Base-by-base conservation (phyloP, 2,797 vertebrate species). In the Trichosurus vulpecula region DNA sequence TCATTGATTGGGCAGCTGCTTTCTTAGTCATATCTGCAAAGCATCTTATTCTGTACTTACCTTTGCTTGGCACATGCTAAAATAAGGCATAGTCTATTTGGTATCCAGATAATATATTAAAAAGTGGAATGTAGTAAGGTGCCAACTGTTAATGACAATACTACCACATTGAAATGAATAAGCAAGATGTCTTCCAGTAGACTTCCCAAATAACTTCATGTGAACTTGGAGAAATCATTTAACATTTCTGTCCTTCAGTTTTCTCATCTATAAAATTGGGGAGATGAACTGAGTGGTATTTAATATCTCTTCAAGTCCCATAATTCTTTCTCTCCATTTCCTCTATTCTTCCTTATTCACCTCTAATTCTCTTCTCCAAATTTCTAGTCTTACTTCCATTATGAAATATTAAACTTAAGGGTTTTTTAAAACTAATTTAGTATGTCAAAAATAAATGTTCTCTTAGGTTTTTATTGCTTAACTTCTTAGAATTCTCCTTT, bases 391-490 rank as follows among this genome's bases (percentile, higher is more conserved):
- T 3, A 89, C 92, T 95, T 52, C 29, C 66, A 30, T n/a, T 81
- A 52, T 0, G 66, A 87, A 54, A 55, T 91, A 54, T 81, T 93
- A 51, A 95, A 91, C 96, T 54, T 35, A 19, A 1, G 47, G 16
- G 1, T 94, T 27, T 30, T 94, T 95, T 93, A 95, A 90, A 93
- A n/a, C 1, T 10, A 9, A 90, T 66, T 91, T 87, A 58, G 11
- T 94, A 81, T 66, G 53, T 81, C 54, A 56, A 61, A 57, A 90
- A 19, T 27, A 9, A 58, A 4, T 94, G 89, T 95, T 95, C 91
- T 29, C 54, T 93, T 95, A 96, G 31, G 4, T n/a, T 97, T 98
- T 52, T 30, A 58, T 92, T 93, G 93, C 0, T 3, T 97, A 94
- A 96, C 27, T 89, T 95, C 92, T 95, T 92, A 31, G 57, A 96